Percentiles rank a stretch among this genome's conserved stretches.
Conservation (phyloP, 2,888 invertebrate genomes). For the Dioctria linearis region DNA sequence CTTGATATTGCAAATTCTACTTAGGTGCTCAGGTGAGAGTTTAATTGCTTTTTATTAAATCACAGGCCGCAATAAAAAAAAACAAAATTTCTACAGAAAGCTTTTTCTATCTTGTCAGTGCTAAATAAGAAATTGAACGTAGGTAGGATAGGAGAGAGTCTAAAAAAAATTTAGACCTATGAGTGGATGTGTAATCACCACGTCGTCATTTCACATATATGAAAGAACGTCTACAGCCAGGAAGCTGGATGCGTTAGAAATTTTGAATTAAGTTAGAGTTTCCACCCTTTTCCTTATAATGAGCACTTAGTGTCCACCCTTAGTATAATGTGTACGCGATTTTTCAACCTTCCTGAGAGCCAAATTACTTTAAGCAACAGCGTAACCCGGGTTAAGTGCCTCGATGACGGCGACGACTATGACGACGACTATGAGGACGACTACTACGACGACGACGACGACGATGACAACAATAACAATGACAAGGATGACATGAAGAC, state of each 20-base stretch:
- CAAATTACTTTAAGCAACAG: constrained; percentile 37
- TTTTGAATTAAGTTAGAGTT: constrained; percentile 45
- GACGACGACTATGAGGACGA: no score
- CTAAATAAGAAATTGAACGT: background rate
- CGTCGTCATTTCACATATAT: no score
- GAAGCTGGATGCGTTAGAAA: constrained; percentile 18
- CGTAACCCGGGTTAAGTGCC: constrained; percentile 2
- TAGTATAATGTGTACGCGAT: constrained; percentile 11
- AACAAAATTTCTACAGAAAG: constrained; percentile 23
- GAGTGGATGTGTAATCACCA: no score
- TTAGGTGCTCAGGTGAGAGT: constrained; percentile 32
- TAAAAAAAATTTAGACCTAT: no score
- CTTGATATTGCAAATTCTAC: constrained; percentile 13
- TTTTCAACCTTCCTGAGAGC: constrained; percentile 2
- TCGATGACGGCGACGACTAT: background rate
- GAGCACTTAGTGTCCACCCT: background rate
- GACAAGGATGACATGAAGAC: background rate
- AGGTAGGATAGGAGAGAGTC: no score
- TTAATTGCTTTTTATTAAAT: constrained; percentile 52
- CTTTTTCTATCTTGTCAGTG: constrained; percentile 29
- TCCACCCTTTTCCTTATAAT: background rate
- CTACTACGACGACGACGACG: no score
- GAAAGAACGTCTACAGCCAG: no score
- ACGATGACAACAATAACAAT: no score
- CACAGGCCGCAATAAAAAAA: constrained; percentile 34